Percentiles rank a stretch among this genome's conserved stretches.
Evolutionary conservation across 2,888 invertebrate species (phyloP).

Genomic region (Argynnis bischoffii): DNA sequence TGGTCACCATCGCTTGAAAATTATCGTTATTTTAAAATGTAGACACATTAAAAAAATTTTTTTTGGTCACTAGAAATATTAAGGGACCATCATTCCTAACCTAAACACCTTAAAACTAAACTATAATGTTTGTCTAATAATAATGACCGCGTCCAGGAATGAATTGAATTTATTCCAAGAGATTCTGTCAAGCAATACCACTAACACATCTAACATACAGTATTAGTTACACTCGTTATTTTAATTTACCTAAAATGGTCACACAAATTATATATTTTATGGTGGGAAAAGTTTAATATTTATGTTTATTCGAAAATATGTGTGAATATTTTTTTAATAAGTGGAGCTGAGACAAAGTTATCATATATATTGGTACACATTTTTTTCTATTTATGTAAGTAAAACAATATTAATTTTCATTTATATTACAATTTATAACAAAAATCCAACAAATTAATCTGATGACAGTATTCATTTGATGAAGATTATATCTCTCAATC

Average conservation of each 20-base stretch:
- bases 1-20: background rate
- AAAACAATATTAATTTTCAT: too few relatives aligned
- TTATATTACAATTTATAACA: too few relatives aligned
- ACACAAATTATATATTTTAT: background rate
- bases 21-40: constrained; percentile 9
- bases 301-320: background rate
- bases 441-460: background rate
- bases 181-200: constrained; percentile 11
- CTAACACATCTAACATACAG: constrained; percentile 13
- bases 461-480: constrained; percentile 7
- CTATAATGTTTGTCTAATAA: constrained; percentile 11
- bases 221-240: constrained; percentile 12
- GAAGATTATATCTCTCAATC: constrained; percentile 14
- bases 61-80: constrained; percentile 20
- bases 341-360: too few relatives aligned
- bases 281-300: background rate
- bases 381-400: too few relatives aligned
- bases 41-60: constrained; percentile 10
- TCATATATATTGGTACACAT: too few relatives aligned
- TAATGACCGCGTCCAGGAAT: constrained; percentile 21
- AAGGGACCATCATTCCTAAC: constrained; percentile 8
- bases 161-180: constrained; percentile 27
- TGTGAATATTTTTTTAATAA: too few relatives aligned
- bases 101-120: constrained; percentile 26
- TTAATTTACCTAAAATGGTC: background rate